Conservation (phyloP, 2,113 vertebrate genomes). For the Thunnus maccoyii region DNA sequence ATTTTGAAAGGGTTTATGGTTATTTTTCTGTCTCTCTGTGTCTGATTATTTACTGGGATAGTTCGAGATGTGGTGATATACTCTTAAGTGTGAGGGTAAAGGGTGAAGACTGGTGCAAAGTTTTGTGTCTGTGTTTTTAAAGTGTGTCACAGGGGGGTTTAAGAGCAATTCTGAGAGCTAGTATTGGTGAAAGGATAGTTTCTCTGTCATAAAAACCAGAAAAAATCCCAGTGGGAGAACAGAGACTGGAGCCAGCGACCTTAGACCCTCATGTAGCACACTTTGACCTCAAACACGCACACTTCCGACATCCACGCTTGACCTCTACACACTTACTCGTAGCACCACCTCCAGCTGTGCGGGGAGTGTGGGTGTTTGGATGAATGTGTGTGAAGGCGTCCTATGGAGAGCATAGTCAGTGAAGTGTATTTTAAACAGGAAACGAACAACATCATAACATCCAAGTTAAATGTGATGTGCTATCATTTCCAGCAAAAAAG, state of each 20-base stretch:
- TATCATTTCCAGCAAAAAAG: too few relatives aligned
- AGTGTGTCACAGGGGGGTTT: background rate
- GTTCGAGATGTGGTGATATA: background rate
- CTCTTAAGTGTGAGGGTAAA: background rate
- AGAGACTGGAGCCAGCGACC: background rate
- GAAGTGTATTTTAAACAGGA: background rate
- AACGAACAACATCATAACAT: background rate
- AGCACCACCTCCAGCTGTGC: conserved; percentile 4
- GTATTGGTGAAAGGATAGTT: background rate
- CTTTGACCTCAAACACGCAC: conserved; percentile 24
- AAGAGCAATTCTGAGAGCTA: conserved; percentile 8
- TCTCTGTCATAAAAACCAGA: background rate
- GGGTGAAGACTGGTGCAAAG: background rate
- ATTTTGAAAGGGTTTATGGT: background rate
- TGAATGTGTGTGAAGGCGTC: too few relatives aligned
- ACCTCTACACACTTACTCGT: background rate
- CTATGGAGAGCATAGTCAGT: too few relatives aligned
- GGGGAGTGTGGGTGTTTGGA: background rate
- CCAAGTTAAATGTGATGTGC: background rate
- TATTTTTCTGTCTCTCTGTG: background rate
- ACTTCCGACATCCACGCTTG: conserved; percentile 15
- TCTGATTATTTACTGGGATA: background rate
- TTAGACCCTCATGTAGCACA: background rate
- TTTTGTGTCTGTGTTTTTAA: background rate
- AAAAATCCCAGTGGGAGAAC: conserved; percentile 12